Conservation (phyloP, 2,113 vertebrate species). For the Epinephelus moara region DNA sequence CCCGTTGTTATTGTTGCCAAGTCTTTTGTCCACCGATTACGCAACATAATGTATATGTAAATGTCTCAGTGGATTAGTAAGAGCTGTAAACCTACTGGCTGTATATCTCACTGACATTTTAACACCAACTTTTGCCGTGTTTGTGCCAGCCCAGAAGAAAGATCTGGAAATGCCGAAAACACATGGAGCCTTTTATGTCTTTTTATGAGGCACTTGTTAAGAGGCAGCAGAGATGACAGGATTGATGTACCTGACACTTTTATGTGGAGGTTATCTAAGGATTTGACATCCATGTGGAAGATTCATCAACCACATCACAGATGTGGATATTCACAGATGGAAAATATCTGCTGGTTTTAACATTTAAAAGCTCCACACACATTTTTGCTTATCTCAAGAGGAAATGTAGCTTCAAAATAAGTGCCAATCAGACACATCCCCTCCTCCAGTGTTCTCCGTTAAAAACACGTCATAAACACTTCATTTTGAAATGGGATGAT, state of each 20-base stretch:
- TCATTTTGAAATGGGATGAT: conserved; percentile 49
- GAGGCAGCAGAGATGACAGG: conserved; percentile 1
- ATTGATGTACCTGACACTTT: conserved; percentile 22
- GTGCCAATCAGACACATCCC: neutral
- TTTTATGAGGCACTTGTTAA: conserved; percentile 24
- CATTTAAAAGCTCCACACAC: neutral
- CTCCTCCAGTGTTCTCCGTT: neutral
- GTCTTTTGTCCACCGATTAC: neutral
- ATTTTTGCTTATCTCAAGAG: conserved; percentile 42
- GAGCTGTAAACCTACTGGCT: neutral
- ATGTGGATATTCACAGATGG: conserved; percentile 38
- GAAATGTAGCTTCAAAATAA: neutral
- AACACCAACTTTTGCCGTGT: neutral
- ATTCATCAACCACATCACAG: conserved; percentile 32
- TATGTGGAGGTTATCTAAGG: conserved; percentile 36
- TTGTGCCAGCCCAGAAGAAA: neutral
- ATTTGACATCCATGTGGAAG: conserved; percentile 37
- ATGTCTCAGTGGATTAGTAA: neutral
- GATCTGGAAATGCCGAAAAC: conserved; percentile 26
- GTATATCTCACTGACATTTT: neutral
- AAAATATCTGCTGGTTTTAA: conserved; percentile 23
- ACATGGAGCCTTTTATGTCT: conserved; percentile 14
- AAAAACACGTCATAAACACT: conserved; percentile 52
- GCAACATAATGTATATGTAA: neutral
- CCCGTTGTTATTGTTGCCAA: neutral